Evolutionary conservation across 2,113 vertebrate genomes (phyloP).

Genomic region (Xenopus borealis): DNA sequence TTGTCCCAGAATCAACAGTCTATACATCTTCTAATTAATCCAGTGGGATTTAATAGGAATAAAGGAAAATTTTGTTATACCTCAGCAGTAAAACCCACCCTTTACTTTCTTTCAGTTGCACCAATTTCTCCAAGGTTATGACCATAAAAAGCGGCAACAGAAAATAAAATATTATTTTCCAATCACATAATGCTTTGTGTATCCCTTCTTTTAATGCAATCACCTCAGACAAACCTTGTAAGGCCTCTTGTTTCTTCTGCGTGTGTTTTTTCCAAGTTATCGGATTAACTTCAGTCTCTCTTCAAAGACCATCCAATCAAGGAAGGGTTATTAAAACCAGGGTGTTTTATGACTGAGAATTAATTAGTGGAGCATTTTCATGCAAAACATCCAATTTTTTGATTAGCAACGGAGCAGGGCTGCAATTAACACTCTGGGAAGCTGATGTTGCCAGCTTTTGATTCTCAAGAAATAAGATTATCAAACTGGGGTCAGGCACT

Average conservation of each 20-base stretch:
- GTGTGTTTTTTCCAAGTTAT: slow-evolving; percentile 56
- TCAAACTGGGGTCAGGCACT: slow-evolving; percentile 74
- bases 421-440: slow-evolving; percentile 76
- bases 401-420: slow-evolving; percentile 75
- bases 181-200: background rate
- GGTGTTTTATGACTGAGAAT: slow-evolving; percentile 77
- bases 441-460: slow-evolving; percentile 72
- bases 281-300: slow-evolving; percentile 65
- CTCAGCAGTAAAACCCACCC: too few relatives aligned
- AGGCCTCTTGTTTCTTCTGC: slow-evolving; percentile 64
- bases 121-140: too few relatives aligned
- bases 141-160: too few relatives aligned
- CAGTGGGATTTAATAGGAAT: too few relatives aligned
- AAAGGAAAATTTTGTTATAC: too few relatives aligned
- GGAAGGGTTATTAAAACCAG: slow-evolving; percentile 74
- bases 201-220: slow-evolving; percentile 50
- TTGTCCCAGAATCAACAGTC: too few relatives aligned
- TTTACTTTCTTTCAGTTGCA: too few relatives aligned
- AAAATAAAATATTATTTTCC: too few relatives aligned
- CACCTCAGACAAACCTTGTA: slow-evolving; percentile 56
- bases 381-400: slow-evolving; percentile 84
- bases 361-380: slow-evolving; percentile 81
- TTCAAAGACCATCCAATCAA: slow-evolving; percentile 78
- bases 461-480: slow-evolving; percentile 78
- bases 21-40: too few relatives aligned